These are phyloP conservation scores for Sphinx pinastri DNA, from an alignment of 2,888 invertebrate genomes.

Conservation along the genomic window DNA sequence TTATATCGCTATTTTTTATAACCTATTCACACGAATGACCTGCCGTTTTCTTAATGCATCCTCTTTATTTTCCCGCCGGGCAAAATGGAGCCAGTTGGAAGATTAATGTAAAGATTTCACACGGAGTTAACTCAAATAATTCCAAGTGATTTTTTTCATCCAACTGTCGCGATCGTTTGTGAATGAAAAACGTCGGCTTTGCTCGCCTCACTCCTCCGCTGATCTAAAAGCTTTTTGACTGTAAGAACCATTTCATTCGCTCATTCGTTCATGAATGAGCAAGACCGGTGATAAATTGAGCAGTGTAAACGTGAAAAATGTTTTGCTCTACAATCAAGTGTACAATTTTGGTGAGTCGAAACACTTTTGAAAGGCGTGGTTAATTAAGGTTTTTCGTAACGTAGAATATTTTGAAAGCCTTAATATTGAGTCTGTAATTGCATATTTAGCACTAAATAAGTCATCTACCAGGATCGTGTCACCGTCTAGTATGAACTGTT, in stretches of 20 bases:
- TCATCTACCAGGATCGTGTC: too few species aligned
- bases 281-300: constrained; percentile 23
- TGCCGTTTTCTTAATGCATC: constrained; percentile 29
- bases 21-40: neutral
- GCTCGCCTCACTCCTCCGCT: constrained; percentile 27
- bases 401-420: too few species aligned
- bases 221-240: constrained; percentile 27
- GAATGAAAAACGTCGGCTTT: constrained; percentile 37
- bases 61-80: constrained; percentile 38
- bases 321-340: constrained; percentile 1
- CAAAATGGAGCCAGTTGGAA: constrained; percentile 47
- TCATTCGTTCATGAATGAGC: constrained; percentile 27
- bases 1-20: neutral
- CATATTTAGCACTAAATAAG: too few species aligned
- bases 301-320: constrained; percentile 8
- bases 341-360: neutral
- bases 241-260: constrained; percentile 21
- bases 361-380: neutral
- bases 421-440: too few species aligned
- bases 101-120: constrained; percentile 71
- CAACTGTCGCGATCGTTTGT: constrained; percentile 34
- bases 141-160: constrained; percentile 57
- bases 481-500: too few species aligned
- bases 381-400: neutral
- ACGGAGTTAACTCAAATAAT: constrained; percentile 66